These are phyloP conservation scores for Pyrgus malvae DNA, from an alignment of 2,888 invertebrate species.

Conservation along the genomic window DNA sequence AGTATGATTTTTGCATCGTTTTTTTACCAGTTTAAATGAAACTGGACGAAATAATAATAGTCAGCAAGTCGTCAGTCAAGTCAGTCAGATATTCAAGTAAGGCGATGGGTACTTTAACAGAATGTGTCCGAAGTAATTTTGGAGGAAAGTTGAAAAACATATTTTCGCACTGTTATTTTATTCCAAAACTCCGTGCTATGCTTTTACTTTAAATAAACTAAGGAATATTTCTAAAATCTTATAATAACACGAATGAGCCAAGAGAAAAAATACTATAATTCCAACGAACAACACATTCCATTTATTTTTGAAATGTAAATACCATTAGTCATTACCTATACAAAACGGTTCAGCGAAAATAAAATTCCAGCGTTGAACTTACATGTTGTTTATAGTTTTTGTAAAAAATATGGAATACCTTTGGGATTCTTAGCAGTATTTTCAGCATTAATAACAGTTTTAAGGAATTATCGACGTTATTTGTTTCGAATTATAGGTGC, in stretches of 20 bases:
- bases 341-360: background rate
- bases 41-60: too few relatives aligned
- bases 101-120: too few relatives aligned
- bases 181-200: too few relatives aligned
- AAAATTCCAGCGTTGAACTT: background rate
- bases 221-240: background rate
- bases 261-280: background rate
- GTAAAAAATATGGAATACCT: background rate
- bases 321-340: slow-evolving; percentile 11
- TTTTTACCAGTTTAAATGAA: too few relatives aligned
- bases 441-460: background rate
- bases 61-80: too few relatives aligned
- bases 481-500: background rate
- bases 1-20: too few relatives aligned
- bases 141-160: too few relatives aligned
- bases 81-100: too few relatives aligned
- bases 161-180: too few relatives aligned
- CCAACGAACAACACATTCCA: slow-evolving; percentile 45
- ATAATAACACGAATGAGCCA: background rate
- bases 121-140: too few relatives aligned
- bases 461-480: too few relatives aligned
- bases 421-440: background rate
- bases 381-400: slow-evolving; percentile 2
- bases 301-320: slow-evolving; percentile 28
- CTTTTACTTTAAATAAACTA: slow-evolving; percentile 32